A percentile compares a stretch with the other conserved stretches of the same genome.
Conservation (phyloP, 2,113 vertebrate species). For the Mobula birostris region DNA sequence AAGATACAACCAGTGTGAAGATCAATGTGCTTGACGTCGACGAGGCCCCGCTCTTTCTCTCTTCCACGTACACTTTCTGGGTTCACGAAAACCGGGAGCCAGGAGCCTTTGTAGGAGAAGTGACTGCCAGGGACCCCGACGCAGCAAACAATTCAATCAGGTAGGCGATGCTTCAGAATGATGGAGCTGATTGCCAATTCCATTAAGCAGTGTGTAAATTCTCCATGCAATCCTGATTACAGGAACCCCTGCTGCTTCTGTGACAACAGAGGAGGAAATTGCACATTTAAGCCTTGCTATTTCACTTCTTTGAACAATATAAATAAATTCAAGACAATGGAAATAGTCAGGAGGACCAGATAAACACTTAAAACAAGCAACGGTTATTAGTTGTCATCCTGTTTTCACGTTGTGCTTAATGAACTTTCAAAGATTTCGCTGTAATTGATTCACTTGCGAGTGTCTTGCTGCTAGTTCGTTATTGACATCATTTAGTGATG, state of each 20-base stretch:
- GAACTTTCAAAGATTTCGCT: background rate
- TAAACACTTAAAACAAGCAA: background rate
- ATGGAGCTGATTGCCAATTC: conserved; percentile 21
- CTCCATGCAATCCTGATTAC: background rate
- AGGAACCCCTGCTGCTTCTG: background rate
- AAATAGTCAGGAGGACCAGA: background rate
- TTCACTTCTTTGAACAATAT: background rate
- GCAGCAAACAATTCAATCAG: conserved; percentile 61
- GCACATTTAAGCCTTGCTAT: background rate
- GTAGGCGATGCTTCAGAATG: conserved; percentile 46
- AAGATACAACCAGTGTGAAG: conserved; percentile 70
- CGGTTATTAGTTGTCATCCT: background rate
- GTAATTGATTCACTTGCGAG: conserved; percentile 16
- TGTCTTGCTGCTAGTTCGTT: background rate
- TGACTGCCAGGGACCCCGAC: conserved; percentile 77
- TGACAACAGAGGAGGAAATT: background rate
- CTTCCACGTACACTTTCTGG: conserved; percentile 64
- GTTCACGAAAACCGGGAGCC: conserved; percentile 58
- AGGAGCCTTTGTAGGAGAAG: conserved; percentile 60
- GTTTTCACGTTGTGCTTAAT: background rate
- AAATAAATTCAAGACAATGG: background rate
- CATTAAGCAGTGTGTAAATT: background rate
- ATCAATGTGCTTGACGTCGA: conserved; percentile 75
- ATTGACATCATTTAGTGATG: background rate
- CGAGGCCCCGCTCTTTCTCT: conserved; percentile 77